Evolutionary conservation across 2,113 vertebrate genomes (phyloP).

Genomic region (Brevimyrus niger): DNA sequence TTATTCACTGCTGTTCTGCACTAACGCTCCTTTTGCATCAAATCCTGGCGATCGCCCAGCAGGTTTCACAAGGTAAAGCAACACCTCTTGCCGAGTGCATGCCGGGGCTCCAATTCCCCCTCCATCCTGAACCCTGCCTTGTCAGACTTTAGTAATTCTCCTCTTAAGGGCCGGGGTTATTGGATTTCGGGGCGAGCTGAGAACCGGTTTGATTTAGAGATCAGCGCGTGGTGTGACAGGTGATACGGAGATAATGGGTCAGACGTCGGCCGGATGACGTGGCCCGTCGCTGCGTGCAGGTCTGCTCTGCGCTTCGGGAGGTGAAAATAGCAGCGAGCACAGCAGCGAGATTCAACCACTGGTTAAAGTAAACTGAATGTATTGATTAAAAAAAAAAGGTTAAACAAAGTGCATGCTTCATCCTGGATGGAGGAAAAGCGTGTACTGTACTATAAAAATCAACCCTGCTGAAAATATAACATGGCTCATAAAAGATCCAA

Average conservation of each 20-base stretch:
- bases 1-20: conserved; percentile 24
- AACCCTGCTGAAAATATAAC: neutral
- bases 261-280: conserved; percentile 48
- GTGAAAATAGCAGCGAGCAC: conserved; percentile 31
- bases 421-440: neutral
- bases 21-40: neutral
- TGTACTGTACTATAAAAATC: neutral
- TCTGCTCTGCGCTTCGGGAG: conserved; percentile 33
- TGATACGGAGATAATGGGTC: conserved; percentile 55
- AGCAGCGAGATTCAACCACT: neutral
- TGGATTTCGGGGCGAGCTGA: conserved; percentile 42
- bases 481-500: neutral
- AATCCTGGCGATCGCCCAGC: conserved; percentile 13
- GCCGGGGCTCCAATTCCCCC: conserved; percentile 16
- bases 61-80: conserved; percentile 49
- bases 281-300: conserved; percentile 20
- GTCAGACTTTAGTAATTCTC: conserved; percentile 30
- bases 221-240: conserved; percentile 54
- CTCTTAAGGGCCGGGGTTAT: conserved; percentile 52
- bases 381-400: neutral
- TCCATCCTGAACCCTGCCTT: conserved; percentile 19
- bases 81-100: conserved; percentile 1
- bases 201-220: conserved; percentile 58
- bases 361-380: neutral
- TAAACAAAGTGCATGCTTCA: neutral